Percentiles rank a stretch among this genome's conserved stretches.
Evolutionary conservation across 2,113 vertebrate genomes (phyloP).

Genomic region (Girardinichthys multiradiatus): DNA sequence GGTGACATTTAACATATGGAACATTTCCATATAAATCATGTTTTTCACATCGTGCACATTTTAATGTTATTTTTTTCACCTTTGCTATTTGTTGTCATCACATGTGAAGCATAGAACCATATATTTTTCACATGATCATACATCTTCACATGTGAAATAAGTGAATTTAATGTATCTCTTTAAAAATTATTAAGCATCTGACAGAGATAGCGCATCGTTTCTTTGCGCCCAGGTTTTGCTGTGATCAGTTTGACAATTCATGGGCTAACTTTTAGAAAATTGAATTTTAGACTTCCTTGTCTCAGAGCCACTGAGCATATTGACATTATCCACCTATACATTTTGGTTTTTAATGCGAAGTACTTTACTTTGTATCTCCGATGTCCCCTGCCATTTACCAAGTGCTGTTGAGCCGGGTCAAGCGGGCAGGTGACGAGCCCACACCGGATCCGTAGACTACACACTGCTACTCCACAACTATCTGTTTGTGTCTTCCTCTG

Average conservation of each 20-base stretch:
- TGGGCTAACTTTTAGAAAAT: constrained; percentile 19
- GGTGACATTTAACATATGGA: no score
- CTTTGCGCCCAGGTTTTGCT: no score
- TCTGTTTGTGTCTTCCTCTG: constrained; percentile 7
- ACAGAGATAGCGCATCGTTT: no score
- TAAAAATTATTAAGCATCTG: no score
- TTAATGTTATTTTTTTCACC: no score
- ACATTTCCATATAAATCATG: no score
- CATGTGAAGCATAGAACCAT: no score
- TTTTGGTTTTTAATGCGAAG: constrained; percentile 35
- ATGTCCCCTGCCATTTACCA: constrained; percentile 63
- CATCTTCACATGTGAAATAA: no score
- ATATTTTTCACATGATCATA: no score
- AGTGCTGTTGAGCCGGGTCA: constrained; percentile 19
- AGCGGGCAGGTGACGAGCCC: constrained; percentile 41
- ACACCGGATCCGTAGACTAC: constrained; percentile 36
- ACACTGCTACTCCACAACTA: not conserved
- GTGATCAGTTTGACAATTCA: not conserved
- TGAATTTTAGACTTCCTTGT: constrained; percentile 1
- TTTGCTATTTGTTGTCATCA: no score
- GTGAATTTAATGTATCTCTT: no score
- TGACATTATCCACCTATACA: constrained; percentile 42
- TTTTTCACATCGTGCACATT: no score
- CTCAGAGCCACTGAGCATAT: constrained; percentile 25
- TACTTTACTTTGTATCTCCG: constrained; percentile 55